Evolutionary conservation across 2,888 invertebrate species (phyloP), one percentile per base, ranked within the genome.

Genomic region (Tinea trinotella): DNA sequence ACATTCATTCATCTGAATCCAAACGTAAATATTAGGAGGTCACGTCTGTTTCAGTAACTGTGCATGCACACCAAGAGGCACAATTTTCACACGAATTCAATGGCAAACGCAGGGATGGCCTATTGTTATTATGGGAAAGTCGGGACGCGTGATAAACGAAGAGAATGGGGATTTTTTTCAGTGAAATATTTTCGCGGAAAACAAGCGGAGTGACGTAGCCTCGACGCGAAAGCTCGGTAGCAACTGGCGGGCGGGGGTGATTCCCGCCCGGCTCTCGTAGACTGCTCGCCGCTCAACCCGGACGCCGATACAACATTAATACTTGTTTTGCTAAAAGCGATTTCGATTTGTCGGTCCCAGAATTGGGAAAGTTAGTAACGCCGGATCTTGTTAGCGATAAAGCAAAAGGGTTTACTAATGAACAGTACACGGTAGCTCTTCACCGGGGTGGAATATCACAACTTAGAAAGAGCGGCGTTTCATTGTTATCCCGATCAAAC

Each of bases 241-340:
- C 64, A 68, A 82, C 83, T 82, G 76, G 64, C 67, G 76, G 79
- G 76, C 74, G 79, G 78, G 80, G 72, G 74, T 61, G 62, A 55
- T 55, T 56, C 56, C 57, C 59, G 59, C 55, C 58, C 55, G 53
- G 56, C 65, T 63, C 65, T 63, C 61, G 61, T 58, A 76, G 76
- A 76, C 73, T 75, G 78, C 76, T 75, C 76, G 77, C 76, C 78
- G 66, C 66, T 65, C 66, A 58, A 58, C 66, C 65, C 66, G 66
- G 70, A 74, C 71, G 69, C 74, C 80, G 80, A 83, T 82, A 82
- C 82, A 81, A 81, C 82, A 83, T 84, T 84, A 84, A 84, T 84
- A 84, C 84, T 83, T 83, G 80, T 83, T 83, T 83, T 79, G 76
- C 78, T 78, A 80, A 82, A 81, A 83, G 77, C 80, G 77, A 82